Base-by-base conservation (phyloP, 2,888 invertebrate genomes). In the Hirtodrosophila duncani region DNA sequence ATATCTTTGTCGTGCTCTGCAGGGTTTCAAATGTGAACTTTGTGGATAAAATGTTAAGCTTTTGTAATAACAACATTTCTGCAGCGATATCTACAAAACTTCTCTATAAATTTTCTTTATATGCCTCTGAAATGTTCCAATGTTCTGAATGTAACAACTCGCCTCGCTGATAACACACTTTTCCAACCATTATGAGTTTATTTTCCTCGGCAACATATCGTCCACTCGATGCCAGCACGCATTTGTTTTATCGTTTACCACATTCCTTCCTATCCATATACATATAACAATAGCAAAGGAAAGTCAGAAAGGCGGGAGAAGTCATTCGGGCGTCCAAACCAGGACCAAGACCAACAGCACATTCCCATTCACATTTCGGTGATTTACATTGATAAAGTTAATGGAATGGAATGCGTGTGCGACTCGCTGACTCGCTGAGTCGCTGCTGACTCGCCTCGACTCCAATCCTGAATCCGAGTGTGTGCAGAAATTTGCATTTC, bases 371-470 rank as follows among this genome's bases (percentile, higher is more conserved):
- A 78, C 78, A 72, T 72, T 72, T 78, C 53, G 78, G 72, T 74
- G 78, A 78, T 74, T 74, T 74, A 74, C 72, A 74, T 74, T 78
- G 72, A 74, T 78, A 74, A 74, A 74, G 72, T 74, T 74, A 74
- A 78, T 74, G 72, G 72, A 74, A 78, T 70, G 72, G 72, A 74
- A 74, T 74, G 72, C 72, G 72, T 74, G 72, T 63, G 74, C 48
- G 44, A n/a, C 61, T 59, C 64, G 72, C 74, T 77, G 70, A 72
- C 64, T 67, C 51, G 51, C 14, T 36, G 34, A 36, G 21, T 36
- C 21, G n/a, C n/a, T n/a, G n/a, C n/a, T 21, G 34, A 36, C 23
- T 34, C 34, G 51, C 72, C 61, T 46, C 71, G 46, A 57, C 57
- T 66, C 51, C 57, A 49, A 50, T 46, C 49, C 51, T 43, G 27